Base-by-base conservation (phyloP, 64 coral and sea anemone genomes). In the Platygyra sinensis region DNA sequence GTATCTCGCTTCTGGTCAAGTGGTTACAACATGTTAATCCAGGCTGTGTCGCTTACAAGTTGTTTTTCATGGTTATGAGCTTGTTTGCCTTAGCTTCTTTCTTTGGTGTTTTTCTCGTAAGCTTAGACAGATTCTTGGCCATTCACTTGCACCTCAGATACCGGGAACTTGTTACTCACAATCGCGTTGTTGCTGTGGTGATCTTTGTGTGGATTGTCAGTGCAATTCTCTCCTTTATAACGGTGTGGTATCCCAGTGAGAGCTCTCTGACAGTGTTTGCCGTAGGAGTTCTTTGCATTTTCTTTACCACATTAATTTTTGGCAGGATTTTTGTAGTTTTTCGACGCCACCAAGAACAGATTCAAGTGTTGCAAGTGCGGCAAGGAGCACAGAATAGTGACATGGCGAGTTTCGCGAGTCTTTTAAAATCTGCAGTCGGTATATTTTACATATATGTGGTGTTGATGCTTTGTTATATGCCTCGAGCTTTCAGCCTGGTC, bases 61-160 rank as follows among this genome's bases (percentile, higher is more conserved):
- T 54, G 28, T 81, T 63, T 81, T 81, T 81, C 79, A 59, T 62
- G 25, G 1, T 62, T 17, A 62, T 81, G 79, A 62, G 27, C 57
- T 30, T 81, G 27, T 81, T 81, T 20, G 79, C 79, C 25, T 28
- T 81, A 19, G 59, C 79, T 9, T 81, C 79, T 8, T 81, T 64
- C 30, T 81, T 81, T 33, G 57, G 79, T 62, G 79, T 81, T 33
- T 25, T 81, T 19, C 54, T 32, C 16, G 22, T 81, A 31, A 81
- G 54, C 59, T 8, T 81, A 3, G 79, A 81, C 79, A 30, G 79
- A 62, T 62, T 81, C 28, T 9, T 81, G 17, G 79, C 79, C 28
- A 81, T 81, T 33, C 57, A 81, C 20, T 30, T 81, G 32, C 79
- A 81, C 25, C 79, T 81, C 15, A 81, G 79, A 81, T 81, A 81